Base-by-base conservation (phyloP, 53 echinoderm and acorn worm genomes). In the Paelopatides confundens region DNA sequence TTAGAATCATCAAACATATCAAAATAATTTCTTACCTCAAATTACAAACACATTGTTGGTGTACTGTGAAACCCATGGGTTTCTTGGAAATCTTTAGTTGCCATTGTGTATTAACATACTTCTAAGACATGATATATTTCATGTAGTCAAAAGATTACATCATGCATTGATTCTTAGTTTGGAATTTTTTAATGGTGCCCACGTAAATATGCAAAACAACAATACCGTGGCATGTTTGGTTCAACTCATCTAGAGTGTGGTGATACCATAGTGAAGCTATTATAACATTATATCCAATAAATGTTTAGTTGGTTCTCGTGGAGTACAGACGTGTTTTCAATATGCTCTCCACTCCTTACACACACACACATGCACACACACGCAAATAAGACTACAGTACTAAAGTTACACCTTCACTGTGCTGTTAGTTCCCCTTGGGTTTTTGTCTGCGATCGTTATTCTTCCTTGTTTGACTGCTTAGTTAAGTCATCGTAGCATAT, bases 121-220 rank as follows among this genome's bases (percentile, higher is more conserved):
- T 37, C 3, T 36, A 2, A 2, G 3, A 10, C 35, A 4, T 24
- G 18, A 71, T 24, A 71, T 34, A 40, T 71, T 71, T 24, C 74
- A 71, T 71, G 74, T 71, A 17, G 32, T 71, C 35, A 35, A 71
- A 12, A 40, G 74, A 14, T 40, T 71, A 35, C 74, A 71, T 37
- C 37, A 40, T 40, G 37, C 32, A 17, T 34, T 71, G 3, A 71
- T 71, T 71, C 43, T 71, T 2, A 37, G 74, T 1, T 24, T 71
- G 2, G 74, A 71, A 4, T 71, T 71, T 71, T 40, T 71, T 34
- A 71, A 71, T 17, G 15, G 35, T 71, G 74, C 74, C 11, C 74
- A 38, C 15, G 74, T 71, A 4, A 37, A 71, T 71, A 18, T 71
- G 38, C 24, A 71, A 31, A 24, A 35, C 18, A 36, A 71, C 13